Percentiles rank a stretch among this genome's conserved stretches.
Conservation (phyloP, 2,888 invertebrate species). For the Bibio marci region DNA sequence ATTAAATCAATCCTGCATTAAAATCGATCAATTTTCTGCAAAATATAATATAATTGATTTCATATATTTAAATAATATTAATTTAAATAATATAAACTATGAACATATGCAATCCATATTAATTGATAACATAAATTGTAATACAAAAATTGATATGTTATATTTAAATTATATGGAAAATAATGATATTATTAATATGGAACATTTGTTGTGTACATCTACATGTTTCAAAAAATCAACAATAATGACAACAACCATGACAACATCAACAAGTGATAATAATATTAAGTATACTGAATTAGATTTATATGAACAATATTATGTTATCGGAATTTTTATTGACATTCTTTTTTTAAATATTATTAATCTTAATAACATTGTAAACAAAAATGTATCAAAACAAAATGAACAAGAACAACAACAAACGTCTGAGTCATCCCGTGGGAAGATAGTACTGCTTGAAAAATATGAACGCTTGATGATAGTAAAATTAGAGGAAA, state of each 20-base stretch:
- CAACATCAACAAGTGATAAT: not conserved
- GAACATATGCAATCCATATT: not conserved
- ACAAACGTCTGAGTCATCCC: too few relatives aligned
- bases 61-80: too few relatives aligned
- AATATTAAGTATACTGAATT: not conserved
- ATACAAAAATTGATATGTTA: too few relatives aligned
- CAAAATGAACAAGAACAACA: too few relatives aligned
- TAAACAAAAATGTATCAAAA: too few relatives aligned
- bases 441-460: too few relatives aligned
- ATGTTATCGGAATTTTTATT: not conserved
- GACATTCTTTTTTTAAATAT: not conserved
- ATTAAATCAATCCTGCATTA: not conserved
- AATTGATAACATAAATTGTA: not conserved
- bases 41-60: conserved; percentile 2
- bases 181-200: too few relatives aligned
- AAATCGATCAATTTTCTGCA: not conserved
- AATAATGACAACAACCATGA: not conserved
- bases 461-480: not conserved
- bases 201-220: too few relatives aligned
- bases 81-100: not conserved
- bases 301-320: conserved; percentile 2
- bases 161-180: not conserved
- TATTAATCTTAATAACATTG: too few relatives aligned
- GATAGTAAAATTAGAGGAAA: not conserved
- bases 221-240: too few relatives aligned